These are phyloP conservation scores for Cricetomys ansorgei DNA, from an alignment of 2,113 vertebrate genomes.

Conservation along the genomic window DNA sequence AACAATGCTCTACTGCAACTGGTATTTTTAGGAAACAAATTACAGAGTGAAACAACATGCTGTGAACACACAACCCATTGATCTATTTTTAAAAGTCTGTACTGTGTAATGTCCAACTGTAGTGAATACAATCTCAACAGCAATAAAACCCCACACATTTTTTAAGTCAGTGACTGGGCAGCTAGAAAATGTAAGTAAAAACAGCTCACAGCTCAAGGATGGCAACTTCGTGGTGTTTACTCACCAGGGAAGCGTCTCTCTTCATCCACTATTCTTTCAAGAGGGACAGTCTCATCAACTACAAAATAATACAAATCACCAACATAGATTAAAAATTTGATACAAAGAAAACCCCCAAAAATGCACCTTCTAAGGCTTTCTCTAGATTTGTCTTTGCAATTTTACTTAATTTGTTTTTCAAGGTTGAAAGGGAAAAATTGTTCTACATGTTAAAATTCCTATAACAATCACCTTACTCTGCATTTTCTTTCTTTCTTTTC, in stretches of 20 bases:
- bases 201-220: too few relatives aligned
- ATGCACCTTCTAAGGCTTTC: not conserved
- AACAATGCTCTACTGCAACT: not conserved
- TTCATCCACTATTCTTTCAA: constrained; percentile 24
- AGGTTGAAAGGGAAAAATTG: not conserved
- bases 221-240: not conserved
- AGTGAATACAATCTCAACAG: not conserved
- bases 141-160: not conserved
- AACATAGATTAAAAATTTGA: not conserved
- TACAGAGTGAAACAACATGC: not conserved
- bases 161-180: not conserved
- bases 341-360: not conserved
- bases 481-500: not conserved
- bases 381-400: not conserved
- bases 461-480: not conserved
- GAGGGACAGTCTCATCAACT: not conserved
- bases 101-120: not conserved
- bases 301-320: not conserved
- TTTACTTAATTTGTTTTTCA: not conserved
- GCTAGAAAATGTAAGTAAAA: not conserved
- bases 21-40: not conserved
- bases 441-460: not conserved
- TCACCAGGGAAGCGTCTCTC: constrained; percentile 8
- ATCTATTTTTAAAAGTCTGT: not conserved
- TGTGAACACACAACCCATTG: not conserved